Evolutionary conservation across 2,113 vertebrate genomes (phyloP), one percentile per base, ranked within the genome.

Genomic region (Myotis lucifugus): DNA sequence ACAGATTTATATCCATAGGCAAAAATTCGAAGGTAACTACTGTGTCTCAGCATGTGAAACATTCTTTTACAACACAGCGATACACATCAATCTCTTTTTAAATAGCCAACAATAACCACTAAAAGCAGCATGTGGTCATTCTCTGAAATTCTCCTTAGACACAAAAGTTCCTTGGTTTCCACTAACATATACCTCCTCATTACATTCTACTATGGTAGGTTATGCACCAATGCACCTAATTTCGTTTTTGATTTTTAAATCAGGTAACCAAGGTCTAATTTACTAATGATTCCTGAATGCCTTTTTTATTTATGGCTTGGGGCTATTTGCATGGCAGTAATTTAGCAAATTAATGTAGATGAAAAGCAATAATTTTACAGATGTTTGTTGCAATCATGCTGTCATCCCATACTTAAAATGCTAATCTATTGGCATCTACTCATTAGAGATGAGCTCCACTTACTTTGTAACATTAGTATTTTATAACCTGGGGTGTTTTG

Each of bases 241-340:
- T 92, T 96, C 5, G 74, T 40, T 92, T 96, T 94, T 90, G 48
- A 56, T 90, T 91, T 92, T 93, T 67, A 91, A 90, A 90, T 82
- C 21, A 95, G 76, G 93, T 98, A 95, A 76, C 70, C 81, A 90
- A 96, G 78, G 19, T 48, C 0, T 95, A 97, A 97, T 97, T 97
- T 97, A 97, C 32, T 94, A 95, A 96, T 85, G 48, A 88, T 82
- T 97, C 91, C 82, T 93, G 29, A 94, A 96, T 95, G 23, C 1
- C 87, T 50, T 94, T 46, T 96, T 92, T 78, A 67, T 93, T 97
- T 97, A 79, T 97, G 94, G 83, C 93, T 97, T 96, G 90, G 85
- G 87, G 88, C 21, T 98, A 97, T 98, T 97, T 98, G 37, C 61
- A 91, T 97, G 74, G 85, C 42, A 97, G 91, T 97, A 92, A 97